These are phyloP conservation scores for Tichodroma muraria DNA, from an alignment of 2,113 vertebrate species.

Conservation along the genomic window DNA sequence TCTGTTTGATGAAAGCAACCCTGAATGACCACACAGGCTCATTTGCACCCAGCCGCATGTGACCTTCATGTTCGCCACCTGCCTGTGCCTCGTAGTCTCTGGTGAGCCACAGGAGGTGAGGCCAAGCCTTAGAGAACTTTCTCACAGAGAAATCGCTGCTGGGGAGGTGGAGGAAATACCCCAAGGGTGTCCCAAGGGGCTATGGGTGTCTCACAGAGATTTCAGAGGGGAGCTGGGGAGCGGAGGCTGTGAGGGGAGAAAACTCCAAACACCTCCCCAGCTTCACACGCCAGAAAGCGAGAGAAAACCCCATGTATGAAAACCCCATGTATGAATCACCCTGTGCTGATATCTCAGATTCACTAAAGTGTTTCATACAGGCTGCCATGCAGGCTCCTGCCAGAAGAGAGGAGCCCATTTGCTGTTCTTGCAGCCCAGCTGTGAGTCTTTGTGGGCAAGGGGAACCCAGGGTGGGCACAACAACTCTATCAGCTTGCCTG, in stretches of 20 bases:
- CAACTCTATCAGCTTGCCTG: neutral
- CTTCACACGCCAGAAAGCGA: neutral
- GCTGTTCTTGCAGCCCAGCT: neutral
- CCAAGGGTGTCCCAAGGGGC: neutral
- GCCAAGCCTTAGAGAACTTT: neutral
- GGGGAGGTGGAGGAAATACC: neutral
- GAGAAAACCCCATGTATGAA: slow-evolving; percentile 1
- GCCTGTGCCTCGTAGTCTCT: neutral
- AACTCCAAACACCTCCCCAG: neutral
- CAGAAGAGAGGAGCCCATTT: neutral
- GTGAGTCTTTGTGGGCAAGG: neutral
- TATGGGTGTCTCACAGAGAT: neutral
- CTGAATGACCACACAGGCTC: accelerated
- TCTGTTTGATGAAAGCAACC: neutral
- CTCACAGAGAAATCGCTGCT: neutral
- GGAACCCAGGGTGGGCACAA: neutral
- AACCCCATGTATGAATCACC: neutral
- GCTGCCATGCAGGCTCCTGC: neutral
- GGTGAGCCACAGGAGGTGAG: neutral
- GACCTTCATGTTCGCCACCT: neutral
- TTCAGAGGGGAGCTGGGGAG: neutral
- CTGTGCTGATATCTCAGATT: neutral
- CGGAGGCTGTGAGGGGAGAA: neutral
- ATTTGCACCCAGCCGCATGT: neutral
- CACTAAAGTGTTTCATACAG: neutral